Evolutionary conservation across 2,113 vertebrate species (phyloP).

Genomic region (Barbus barbus): DNA sequence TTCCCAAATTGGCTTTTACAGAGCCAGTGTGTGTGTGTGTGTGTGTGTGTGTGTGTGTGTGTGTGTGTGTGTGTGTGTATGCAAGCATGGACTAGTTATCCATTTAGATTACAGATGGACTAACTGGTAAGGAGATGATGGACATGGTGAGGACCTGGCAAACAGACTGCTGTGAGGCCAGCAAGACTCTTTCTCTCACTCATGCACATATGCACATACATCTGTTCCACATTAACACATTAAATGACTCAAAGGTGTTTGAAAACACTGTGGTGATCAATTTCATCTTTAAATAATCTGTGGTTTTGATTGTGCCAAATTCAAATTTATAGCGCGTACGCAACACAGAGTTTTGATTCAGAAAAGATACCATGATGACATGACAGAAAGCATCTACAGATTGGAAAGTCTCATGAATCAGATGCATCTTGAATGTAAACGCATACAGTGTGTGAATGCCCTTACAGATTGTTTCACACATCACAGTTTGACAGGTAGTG

Average conservation of each 20-base stretch:
- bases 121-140: conserved; percentile 21
- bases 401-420: not conserved
- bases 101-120: not conserved
- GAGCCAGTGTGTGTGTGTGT: no score
- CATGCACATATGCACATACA: conserved; percentile 35
- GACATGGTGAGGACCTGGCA: conserved; percentile 20
- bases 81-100: not conserved
- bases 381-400: not conserved
- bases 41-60: not conserved
- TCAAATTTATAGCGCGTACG: not conserved
- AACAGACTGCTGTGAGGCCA: conserved; percentile 34
- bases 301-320: conserved; percentile 21
- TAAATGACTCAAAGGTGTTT: conserved; percentile 33
- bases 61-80: no score
- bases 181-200: not conserved
- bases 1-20: not conserved
- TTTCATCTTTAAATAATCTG: conserved; percentile 39
- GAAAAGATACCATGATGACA: not conserved
- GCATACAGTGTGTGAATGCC: conserved; percentile 21
- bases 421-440: not conserved
- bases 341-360: conserved; percentile 14
- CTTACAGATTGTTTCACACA: conserved; percentile 25
- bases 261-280: conserved; percentile 32
- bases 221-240: conserved; percentile 39
- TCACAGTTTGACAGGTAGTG: conserved; percentile 27